Percentiles rank a stretch among this genome's conserved stretches.
These are phyloP conservation scores for Dicyrtomina minuta DNA, from an alignment of 2,888 invertebrate genomes.

Conservation along the genomic window DNA sequence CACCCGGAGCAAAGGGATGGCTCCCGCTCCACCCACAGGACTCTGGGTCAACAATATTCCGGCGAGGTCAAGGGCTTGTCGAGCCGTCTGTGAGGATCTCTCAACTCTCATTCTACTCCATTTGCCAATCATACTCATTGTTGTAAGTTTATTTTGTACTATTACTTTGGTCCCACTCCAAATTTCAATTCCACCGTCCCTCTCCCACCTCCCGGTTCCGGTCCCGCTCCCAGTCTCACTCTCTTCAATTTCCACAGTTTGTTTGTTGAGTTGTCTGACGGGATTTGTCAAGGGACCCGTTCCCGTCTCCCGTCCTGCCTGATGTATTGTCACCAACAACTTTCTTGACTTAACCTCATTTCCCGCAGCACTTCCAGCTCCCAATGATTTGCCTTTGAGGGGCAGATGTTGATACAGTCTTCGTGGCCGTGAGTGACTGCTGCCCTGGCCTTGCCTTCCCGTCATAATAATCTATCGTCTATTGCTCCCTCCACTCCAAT, in stretches of 20 bases:
- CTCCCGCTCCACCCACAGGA: conserved; percentile 48
- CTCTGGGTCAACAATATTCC: conserved; percentile 53
- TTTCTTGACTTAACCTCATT: not conserved
- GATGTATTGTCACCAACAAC: not conserved
- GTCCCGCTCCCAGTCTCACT: not conserved
- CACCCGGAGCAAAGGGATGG: conserved; percentile 52
- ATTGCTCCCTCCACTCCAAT: no score
- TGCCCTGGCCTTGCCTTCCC: not conserved
- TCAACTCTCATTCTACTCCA: conserved; percentile 49
- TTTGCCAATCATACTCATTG: conserved; percentile 51
- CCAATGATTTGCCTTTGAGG: not conserved
- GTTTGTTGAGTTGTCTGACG: no score
- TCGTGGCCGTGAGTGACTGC: no score
- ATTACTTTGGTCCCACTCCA: no score
- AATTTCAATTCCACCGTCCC: no score
- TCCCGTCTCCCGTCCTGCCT: no score
- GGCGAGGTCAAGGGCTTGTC: conserved; percentile 51
- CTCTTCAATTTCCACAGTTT: no score
- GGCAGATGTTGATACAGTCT: no score
- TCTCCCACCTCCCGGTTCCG: no score
- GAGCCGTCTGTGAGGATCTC: conserved; percentile 52
- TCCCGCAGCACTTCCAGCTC: no score
- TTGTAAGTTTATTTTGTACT: no score
- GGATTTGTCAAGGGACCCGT: no score
- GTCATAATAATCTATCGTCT: not conserved